phyloP scores from a whole-genome alignment of 1,140 invertebrate genomes.

The Drosophila neocordata region DNA sequence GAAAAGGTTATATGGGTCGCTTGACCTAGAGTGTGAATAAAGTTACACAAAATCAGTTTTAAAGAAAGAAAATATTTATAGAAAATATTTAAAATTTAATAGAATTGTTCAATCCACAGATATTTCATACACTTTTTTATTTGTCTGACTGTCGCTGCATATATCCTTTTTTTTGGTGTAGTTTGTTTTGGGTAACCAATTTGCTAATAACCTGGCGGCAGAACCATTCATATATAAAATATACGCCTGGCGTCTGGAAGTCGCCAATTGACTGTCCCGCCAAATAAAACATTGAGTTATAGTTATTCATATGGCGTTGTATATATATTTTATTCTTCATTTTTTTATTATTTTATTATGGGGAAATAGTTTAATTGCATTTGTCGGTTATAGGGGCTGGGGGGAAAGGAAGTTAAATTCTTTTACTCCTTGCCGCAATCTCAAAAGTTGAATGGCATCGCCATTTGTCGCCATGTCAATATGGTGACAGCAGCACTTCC shows the following conservation, averaged over 20 bases:
- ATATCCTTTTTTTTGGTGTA: background rate
- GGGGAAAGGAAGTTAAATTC: background rate
- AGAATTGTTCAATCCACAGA: background rate
- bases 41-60: background rate
- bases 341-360: conserved; percentile 34
- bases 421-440: conserved; percentile 56
- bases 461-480: conserved; percentile 77
- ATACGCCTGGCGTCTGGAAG: conserved; percentile 34
- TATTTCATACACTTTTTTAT: background rate
- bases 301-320: conserved; percentile 63
- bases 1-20: background rate
- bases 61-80: background rate
- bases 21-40: conserved; percentile 32
- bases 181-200: conserved; percentile 37
- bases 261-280: conserved; percentile 21
- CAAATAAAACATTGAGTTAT: conserved; percentile 39
- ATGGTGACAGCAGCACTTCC: conserved; percentile 75
- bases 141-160: background rate
- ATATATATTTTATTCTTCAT: conserved; percentile 46
- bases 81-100: background rate
- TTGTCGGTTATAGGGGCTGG: conserved; percentile 5
- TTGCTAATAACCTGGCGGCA: conserved; percentile 61
- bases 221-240: conserved; percentile 31
- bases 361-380: conserved; percentile 81
- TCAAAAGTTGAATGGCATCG: conserved; percentile 66